These are phyloP conservation scores for Myodes glareolus DNA, from an alignment of 2,113 vertebrate genomes.

Conservation along the genomic window DNA sequence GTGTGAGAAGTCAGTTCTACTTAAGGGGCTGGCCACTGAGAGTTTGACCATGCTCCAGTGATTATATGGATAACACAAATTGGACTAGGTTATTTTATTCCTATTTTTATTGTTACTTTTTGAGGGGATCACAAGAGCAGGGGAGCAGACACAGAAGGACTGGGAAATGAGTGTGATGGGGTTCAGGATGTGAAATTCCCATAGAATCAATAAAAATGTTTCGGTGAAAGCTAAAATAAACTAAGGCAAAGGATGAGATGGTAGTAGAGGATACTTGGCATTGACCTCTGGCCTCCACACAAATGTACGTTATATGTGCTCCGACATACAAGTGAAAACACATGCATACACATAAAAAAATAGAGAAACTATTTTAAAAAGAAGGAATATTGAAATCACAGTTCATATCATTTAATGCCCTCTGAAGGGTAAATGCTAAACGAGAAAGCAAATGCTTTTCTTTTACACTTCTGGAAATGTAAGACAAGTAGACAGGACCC, in stretches of 20 bases:
- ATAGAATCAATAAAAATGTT: background rate
- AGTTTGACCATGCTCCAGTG: background rate
- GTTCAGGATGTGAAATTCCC: background rate
- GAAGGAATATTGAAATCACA: background rate
- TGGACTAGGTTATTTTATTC: background rate
- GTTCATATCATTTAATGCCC: background rate
- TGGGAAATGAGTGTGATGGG: background rate
- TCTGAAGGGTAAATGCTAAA: conserved; percentile 23
- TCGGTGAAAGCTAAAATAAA: background rate
- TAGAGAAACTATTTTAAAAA: background rate
- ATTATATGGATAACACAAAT: background rate
- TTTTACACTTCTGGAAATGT: background rate
- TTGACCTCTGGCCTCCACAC: background rate
- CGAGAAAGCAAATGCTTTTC: background rate
- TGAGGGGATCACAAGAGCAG: background rate
- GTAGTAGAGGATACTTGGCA: background rate
- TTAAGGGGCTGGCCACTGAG: background rate
- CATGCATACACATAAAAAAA: background rate
- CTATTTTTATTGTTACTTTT: background rate
- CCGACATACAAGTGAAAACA: too few species aligned
- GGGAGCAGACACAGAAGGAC: background rate
- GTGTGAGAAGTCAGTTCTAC: background rate
- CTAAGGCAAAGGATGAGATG: background rate
- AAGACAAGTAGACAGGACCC: background rate
- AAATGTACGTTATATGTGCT: background rate